Base-by-base conservation (phyloP, 2,797 vertebrate genomes). In the Hapalemur alaotrensis region DNA sequence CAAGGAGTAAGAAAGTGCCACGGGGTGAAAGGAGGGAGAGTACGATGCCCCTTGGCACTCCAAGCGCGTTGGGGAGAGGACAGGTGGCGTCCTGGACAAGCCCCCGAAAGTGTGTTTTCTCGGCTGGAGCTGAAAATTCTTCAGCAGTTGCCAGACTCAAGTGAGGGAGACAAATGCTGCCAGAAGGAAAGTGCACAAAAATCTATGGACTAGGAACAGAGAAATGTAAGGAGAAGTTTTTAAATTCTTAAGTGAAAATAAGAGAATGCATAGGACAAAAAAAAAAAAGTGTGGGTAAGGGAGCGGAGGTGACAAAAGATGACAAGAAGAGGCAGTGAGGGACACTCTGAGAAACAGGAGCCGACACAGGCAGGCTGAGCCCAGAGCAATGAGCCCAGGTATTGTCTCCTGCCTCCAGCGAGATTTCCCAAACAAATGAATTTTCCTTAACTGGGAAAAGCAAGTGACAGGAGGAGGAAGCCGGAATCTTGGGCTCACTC, bases 21-120 rank as follows among this genome's bases (percentile, higher is more conserved):
- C 0, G 14, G 7, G 69, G 10, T 65, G 52, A 52, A 48, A 50
- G 22, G n/a, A 9, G 2, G 1, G 13, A 13, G 28, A 38, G 5
- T 1, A 0, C 13, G 15, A 6, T 0, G 0, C 22, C 43, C 28
- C n/a, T 14, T 2, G 35, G 23, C 0, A 1, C 22, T 41, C 28
- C 25, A 9, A 14, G 5, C 3, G 7, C 5, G 5, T 7, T 10
- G 11, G 10, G 9, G 52, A 48, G 54, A 84, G 22, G 50, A 50
- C 65, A 28, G 28, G 32, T 6, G 30, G 4, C 9, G 28, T 57
- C 28, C 72, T 0, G 4, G 15, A 67, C 0, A 20, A 43, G 18
- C 4, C 28, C 63, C 43, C 4, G 1, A 2, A 46, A 79, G 20
- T 35, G 35, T 76, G 10, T 43, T 59, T 90, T 61, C 25, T 54